Evolutionary conservation across 2,888 invertebrate genomes (phyloP).

Genomic region (Dermolepida albohirtum): DNA sequence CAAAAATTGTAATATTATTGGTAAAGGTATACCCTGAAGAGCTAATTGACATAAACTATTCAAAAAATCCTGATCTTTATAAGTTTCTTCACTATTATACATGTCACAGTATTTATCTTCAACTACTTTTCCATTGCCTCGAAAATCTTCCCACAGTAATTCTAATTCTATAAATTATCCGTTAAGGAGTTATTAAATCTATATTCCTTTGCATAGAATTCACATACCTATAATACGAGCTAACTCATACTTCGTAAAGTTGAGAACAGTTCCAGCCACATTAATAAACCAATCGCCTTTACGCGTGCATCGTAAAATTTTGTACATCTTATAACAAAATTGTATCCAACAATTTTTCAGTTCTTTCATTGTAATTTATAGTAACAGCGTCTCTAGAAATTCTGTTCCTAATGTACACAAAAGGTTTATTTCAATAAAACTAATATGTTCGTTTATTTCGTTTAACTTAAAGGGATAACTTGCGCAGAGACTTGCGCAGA

Average conservation of each 20-base stretch:
- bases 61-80: neutral
- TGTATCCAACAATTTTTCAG: slow-evolving; percentile 12
- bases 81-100: neutral
- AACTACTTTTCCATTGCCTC: slow-evolving; percentile 7
- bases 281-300: neutral
- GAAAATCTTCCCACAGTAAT: slow-evolving; percentile 29
- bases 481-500: too few species aligned
- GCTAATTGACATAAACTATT: slow-evolving; percentile 9
- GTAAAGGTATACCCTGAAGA: neutral
- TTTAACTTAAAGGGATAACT: too few species aligned
- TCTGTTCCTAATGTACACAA: too few species aligned
- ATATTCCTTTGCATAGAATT: too few species aligned
- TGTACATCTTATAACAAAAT: slow-evolving; percentile 11
- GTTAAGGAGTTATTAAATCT: neutral
- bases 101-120: slow-evolving; percentile 1
- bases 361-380: neutral
- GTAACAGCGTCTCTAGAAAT: neutral
- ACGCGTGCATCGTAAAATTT: neutral
- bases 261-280: neutral
- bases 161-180: slow-evolving; percentile 19
- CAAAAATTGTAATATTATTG: slow-evolving; percentile 7
- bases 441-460: too few species aligned
- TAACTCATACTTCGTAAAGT: slow-evolving; percentile 13
- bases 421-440: too few species aligned
- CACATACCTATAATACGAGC: slow-evolving; percentile 21